Base-by-base conservation (phyloP, 1,140 invertebrate genomes). In the Drepana arcuata region DNA sequence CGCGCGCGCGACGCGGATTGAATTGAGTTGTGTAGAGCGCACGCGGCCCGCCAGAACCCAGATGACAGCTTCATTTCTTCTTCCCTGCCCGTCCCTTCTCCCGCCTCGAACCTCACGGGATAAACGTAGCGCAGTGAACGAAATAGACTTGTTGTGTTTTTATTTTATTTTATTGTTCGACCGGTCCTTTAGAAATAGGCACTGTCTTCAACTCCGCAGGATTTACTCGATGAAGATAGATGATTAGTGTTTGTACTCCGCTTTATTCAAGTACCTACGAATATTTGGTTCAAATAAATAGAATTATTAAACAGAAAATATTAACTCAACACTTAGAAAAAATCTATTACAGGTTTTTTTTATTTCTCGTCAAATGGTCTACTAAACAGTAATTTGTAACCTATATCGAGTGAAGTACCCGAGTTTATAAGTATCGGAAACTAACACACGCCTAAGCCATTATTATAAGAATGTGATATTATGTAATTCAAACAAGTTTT, bases 81-180 rank as follows among this genome's bases (percentile, higher is more conserved):
- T 62, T 57, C 50, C 57, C 53, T 52, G 52, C 51, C 51, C 48
- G 50, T 48, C 61, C 57, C 58, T 47, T 47, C 37, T 47, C 40
- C 46, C 31, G 28, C 44, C 35, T 28, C 41, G 40, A 37, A 33
- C 39, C 38, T 44, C 44, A 33, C 34, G 45, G 53, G 43, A 57
- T 62, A 52, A 59, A 47, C 62, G 45, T 45, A 46, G 52, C 35
- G 38, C 51, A 42, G 35, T 63, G 42, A 46, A 70, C 59, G 59
- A 63, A 77, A 80, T 80, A 74, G 72, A 73, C 68, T 71, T 74
- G 66, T 74, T 66, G 58, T 59, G 48, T 66, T 79, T 73, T 79
- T 71, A 65, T 75, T 72, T 70, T 62, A 44, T 72, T 67, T 70
- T 71, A 61, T 58, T 65, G 50, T 57, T 56, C 34, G 34, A 44